Conservation (phyloP, 2,888 invertebrate genomes). For the Parapristionchus giblindavisi region DNA sequence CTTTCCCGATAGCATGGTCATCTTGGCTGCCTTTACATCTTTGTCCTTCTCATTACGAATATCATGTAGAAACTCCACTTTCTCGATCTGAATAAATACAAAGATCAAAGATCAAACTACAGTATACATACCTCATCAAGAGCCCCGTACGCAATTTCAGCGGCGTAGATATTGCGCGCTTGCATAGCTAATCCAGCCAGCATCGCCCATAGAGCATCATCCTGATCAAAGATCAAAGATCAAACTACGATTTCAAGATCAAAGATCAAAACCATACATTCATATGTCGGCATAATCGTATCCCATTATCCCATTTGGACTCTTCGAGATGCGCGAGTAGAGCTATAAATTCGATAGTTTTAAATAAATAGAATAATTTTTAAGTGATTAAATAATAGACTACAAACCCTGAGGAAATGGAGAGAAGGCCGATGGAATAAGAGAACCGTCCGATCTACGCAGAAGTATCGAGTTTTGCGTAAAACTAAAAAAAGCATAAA, state of each 20-base stretch:
- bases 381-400: conserved; percentile 66
- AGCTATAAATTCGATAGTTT: conserved; percentile 8
- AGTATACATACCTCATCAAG: conserved; percentile 77
- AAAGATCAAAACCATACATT: conserved; percentile 69
- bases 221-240: conserved; percentile 56
- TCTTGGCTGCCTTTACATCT: conserved; percentile 73
- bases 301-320: conserved; percentile 85
- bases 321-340: conserved; percentile 74
- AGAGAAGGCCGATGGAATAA: conserved; percentile 80
- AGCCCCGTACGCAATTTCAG: conserved; percentile 93
- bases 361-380: not conserved
- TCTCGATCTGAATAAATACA: conserved; percentile 70
- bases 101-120: conserved; percentile 5
- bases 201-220: conserved; percentile 84
- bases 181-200: conserved; percentile 90
- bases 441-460: conserved; percentile 87
- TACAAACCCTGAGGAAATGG: conserved; percentile 77
- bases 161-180: conserved; percentile 84
- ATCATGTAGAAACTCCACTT: conserved; percentile 69
- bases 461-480: conserved; percentile 85
- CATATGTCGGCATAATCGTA: conserved; percentile 81
- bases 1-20: conserved; percentile 62
- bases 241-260: not conserved
- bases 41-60: conserved; percentile 59
- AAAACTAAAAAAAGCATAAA: conserved; percentile 75